Evolutionary conservation across 2,888 invertebrate species (phyloP).

Genomic region (Baccha elongata): DNA sequence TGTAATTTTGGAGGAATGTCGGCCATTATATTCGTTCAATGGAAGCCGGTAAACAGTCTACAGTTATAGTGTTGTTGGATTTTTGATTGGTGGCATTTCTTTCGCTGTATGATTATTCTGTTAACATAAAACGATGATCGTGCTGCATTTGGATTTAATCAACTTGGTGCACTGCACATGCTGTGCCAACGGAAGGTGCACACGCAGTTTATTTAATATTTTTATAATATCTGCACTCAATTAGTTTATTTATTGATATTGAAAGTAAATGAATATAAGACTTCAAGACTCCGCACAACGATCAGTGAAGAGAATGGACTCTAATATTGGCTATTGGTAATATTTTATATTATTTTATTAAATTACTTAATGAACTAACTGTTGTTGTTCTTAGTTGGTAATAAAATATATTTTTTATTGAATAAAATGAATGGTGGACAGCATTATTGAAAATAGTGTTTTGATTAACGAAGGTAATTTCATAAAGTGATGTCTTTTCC

Average conservation of each 20-base stretch:
- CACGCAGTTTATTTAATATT: constrained; percentile 39
- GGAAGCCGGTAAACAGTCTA: constrained; percentile 5
- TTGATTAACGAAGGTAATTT: too few relatives aligned
- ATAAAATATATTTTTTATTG: too few relatives aligned
- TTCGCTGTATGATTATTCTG: constrained; percentile 53
- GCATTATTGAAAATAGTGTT: too few relatives aligned
- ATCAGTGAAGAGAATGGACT: neutral
- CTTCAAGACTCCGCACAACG: too few relatives aligned
- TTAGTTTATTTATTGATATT: constrained; percentile 44
- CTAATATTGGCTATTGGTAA: constrained; percentile 8
- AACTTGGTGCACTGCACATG: constrained; percentile 46
- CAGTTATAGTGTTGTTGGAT: neutral
- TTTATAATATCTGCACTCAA: constrained; percentile 35
- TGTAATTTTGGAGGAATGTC: constrained; percentile 68
- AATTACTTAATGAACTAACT: neutral
- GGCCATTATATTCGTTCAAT: constrained; percentile 54
- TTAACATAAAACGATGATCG: constrained; percentile 48
- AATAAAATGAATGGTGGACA: too few relatives aligned
- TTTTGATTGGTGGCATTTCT: constrained; percentile 13
- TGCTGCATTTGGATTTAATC: constrained; percentile 67
- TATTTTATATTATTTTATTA: constrained; percentile 43
- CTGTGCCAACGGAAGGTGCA: constrained; percentile 46
- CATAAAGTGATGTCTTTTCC: too few relatives aligned
- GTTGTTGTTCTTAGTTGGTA: neutral
- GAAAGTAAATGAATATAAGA: constrained; percentile 41